A percentile compares a stretch with the other conserved stretches of the same genome.
These are phyloP conservation scores for Tragelaphus buxtoni DNA, from an alignment of 2,113 vertebrate genomes.

Conservation along the genomic window DNA sequence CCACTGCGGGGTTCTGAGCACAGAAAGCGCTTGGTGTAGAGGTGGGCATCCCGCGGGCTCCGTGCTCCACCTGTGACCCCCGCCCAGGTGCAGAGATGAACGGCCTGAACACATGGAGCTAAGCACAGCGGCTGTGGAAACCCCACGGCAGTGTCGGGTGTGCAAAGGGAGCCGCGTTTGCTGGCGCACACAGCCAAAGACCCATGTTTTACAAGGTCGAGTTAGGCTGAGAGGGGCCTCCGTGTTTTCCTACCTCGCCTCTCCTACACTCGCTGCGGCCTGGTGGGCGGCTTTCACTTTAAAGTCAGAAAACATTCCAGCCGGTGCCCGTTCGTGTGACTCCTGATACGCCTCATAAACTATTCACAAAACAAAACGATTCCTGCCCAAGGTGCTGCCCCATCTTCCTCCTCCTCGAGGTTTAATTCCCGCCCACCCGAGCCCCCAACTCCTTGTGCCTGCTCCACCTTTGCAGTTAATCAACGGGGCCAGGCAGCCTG, in stretches of 20 bases:
- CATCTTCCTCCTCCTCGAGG: conserved; percentile 11
- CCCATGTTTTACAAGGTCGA: background rate
- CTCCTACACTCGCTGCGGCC: conserved; percentile 12
- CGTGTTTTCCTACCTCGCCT: background rate
- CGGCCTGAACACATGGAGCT: background rate
- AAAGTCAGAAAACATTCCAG: conserved; percentile 69
- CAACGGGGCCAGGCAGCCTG: background rate
- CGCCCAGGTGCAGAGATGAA: background rate
- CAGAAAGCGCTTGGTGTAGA: background rate
- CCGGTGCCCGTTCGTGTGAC: conserved; percentile 48
- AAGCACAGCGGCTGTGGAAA: background rate
- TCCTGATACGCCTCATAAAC: conserved; percentile 71
- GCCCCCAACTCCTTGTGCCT: background rate
- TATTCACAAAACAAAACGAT: conserved; percentile 70
- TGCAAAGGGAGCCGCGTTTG: background rate
- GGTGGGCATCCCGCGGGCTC: background rate
- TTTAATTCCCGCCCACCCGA: background rate
- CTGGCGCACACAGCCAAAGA: background rate
- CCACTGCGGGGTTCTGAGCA: background rate
- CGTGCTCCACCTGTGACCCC: background rate
- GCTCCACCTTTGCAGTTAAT: conserved; percentile 27
- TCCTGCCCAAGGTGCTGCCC: conserved; percentile 47
- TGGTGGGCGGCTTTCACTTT: conserved; percentile 54
- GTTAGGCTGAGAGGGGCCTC: background rate
- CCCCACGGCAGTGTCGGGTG: background rate